Percentiles rank a stretch among this genome's conserved stretches.
These are phyloP conservation scores for Eupsilia transversa DNA, from an alignment of 2,888 invertebrate species.

Conservation along the genomic window DNA sequence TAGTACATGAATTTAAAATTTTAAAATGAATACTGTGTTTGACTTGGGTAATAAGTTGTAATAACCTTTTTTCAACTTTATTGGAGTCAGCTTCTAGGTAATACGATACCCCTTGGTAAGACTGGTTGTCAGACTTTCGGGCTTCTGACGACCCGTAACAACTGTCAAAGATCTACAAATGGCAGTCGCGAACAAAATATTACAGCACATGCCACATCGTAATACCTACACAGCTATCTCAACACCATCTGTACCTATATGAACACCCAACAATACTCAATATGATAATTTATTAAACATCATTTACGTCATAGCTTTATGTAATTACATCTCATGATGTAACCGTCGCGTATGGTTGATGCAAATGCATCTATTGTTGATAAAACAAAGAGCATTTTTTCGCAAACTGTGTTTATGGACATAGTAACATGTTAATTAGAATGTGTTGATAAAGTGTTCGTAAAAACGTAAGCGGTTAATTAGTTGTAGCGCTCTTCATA, in stretches of 20 bases:
- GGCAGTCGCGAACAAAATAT: neutral
- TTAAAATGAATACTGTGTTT: neutral
- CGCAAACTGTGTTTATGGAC: neutral
- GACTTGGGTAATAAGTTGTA: neutral
- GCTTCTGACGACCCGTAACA: too few species aligned
- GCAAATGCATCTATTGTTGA: slow-evolving; percentile 49
- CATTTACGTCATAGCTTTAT: slow-evolving; percentile 62
- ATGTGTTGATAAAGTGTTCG: neutral
- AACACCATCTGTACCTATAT: slow-evolving; percentile 13
- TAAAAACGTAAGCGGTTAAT: slow-evolving; percentile 20
- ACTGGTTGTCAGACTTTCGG: too few species aligned
- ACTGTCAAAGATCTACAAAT: too few species aligned
- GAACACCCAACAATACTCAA: slow-evolving; percentile 43
- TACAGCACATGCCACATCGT: neutral
- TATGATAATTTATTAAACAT: slow-evolving; percentile 58
- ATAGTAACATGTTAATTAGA: neutral
- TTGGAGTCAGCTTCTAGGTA: too few species aligned
- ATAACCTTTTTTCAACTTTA: too few species aligned
- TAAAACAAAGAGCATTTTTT: slow-evolving; percentile 31
- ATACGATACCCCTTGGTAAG: too few species aligned
- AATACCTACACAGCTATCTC: slow-evolving; percentile 13
- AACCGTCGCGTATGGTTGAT: slow-evolving; percentile 24
- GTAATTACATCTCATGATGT: slow-evolving; percentile 66
- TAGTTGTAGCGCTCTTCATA: neutral
- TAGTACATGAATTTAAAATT: neutral